phyloP scores from a whole-genome alignment of 2,113 vertebrate genomes.

The Buteo buteo region DNA sequence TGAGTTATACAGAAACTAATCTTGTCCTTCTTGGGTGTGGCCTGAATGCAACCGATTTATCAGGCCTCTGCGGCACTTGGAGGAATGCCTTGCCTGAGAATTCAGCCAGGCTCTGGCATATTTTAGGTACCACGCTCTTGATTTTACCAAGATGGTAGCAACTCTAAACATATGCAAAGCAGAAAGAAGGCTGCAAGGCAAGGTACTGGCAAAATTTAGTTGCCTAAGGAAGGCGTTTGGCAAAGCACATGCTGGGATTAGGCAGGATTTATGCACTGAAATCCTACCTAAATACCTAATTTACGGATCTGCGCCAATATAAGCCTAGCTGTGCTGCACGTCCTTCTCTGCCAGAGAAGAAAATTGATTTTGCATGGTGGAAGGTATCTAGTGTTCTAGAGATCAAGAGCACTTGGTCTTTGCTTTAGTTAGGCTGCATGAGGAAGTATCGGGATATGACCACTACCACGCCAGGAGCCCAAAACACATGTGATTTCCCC shows the following conservation, averaged over 20 bases:
- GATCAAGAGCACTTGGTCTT: neutral
- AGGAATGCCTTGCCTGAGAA: neutral
- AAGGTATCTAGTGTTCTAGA: neutral
- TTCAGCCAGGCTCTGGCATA: neutral
- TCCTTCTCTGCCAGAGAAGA: neutral
- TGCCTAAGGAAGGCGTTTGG: neutral
- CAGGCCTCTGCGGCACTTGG: neutral
- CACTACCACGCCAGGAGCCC: neutral
- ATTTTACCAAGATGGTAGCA: neutral
- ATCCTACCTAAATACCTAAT: neutral
- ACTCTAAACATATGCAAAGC: neutral
- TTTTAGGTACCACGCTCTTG: neutral
- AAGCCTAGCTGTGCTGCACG: neutral
- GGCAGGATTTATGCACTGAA: neutral
- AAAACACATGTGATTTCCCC: neutral
- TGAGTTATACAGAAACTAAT: neutral
- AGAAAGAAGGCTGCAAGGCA: neutral
- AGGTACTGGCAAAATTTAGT: neutral
- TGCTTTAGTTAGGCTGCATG: neutral
- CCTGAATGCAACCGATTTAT: accelerated
- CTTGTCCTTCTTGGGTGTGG: neutral
- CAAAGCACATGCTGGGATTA: neutral
- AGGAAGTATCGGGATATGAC: neutral
- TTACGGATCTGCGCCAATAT: neutral
- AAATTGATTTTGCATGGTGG: neutral